Conservation (phyloP, 2,888 invertebrate genomes). For the Cerceris rybyensis region DNA sequence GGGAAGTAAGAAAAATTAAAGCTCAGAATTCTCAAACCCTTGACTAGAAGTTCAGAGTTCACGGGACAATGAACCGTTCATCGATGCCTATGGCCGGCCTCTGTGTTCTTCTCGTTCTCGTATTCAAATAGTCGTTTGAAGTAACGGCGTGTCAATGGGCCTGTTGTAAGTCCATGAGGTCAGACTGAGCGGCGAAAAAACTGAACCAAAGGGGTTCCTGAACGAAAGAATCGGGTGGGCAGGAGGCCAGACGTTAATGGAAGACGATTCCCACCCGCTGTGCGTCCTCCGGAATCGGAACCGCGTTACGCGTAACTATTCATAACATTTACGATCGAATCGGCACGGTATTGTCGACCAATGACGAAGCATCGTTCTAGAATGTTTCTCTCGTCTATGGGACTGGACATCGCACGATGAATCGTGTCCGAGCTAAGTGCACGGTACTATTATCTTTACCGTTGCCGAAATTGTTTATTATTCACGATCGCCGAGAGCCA, state of each 20-base stretch:
- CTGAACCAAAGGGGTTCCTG: conserved; percentile 13
- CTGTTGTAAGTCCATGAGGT: conserved; percentile 60
- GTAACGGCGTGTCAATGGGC: conserved; percentile 64
- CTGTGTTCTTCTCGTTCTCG: conserved; percentile 31
- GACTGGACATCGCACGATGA: conserved; percentile 26
- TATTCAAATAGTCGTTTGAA: conserved; percentile 50
- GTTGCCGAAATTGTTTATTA: neutral
- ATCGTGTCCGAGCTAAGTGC: conserved; percentile 22
- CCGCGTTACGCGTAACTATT: conserved; percentile 72
- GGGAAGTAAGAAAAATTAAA: conserved; percentile 40
- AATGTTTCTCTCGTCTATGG: conserved; percentile 37
- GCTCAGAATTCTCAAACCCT: conserved; percentile 54
- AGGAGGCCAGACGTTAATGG: conserved; percentile 50
- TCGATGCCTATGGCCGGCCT: conserved; percentile 54
- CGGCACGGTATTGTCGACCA: conserved; percentile 56
- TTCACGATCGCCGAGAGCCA: neutral
- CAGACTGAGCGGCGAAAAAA: conserved; percentile 17
- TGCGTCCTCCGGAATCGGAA: conserved; percentile 59
- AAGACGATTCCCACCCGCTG: conserved; percentile 66
- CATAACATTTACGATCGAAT: conserved; percentile 64
- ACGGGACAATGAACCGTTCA: conserved; percentile 68
- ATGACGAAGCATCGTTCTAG: conserved; percentile 63
- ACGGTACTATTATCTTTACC: conserved; percentile 17
- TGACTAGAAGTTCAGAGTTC: conserved; percentile 65
- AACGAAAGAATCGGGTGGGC: conserved; percentile 14